Percentiles rank a stretch among this genome's conserved stretches.
Conservation (phyloP, 2,797 vertebrate genomes). For the Peromyscus eremicus region DNA sequence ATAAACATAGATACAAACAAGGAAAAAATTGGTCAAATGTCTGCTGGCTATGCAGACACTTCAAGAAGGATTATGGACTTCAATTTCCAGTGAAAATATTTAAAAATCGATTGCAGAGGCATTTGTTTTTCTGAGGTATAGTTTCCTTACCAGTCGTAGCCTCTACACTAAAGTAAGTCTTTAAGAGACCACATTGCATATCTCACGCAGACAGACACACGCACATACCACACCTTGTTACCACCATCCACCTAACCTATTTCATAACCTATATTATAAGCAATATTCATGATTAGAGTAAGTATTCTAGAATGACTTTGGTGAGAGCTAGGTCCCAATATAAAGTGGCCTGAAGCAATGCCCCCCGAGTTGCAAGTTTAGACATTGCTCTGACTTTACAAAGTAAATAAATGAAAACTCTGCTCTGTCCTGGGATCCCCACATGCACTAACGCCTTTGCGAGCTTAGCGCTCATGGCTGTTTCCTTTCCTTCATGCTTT, state of each 20-base stretch:
- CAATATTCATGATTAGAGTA: conserved; percentile 1
- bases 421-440: not conserved
- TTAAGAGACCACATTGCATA: conserved; percentile 47
- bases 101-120: conserved; percentile 44
- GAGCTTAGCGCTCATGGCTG: not conserved
- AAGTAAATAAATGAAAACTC: not conserved
- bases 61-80: not conserved
- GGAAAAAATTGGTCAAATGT: not conserved
- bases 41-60: not conserved
- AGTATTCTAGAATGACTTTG: not conserved
- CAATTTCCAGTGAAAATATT: conserved; percentile 35
- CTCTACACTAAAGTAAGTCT: conserved; percentile 57
- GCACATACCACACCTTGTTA: not conserved
- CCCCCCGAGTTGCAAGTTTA: not conserved
- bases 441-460: not conserved
- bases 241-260: not conserved
- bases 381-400: not conserved
- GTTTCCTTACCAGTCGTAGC: conserved; percentile 51
- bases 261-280: conserved; percentile 1
- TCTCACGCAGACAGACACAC: not conserved
- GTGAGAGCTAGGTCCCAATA: not conserved
- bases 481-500: conserved; percentile 22
- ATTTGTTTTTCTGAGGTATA: conserved; percentile 40
- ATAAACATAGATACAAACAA: not conserved
- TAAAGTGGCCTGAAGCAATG: not conserved